Evolutionary conservation across 2,888 invertebrate genomes (phyloP).

Genomic region (Ptychoptera contaminata): DNA sequence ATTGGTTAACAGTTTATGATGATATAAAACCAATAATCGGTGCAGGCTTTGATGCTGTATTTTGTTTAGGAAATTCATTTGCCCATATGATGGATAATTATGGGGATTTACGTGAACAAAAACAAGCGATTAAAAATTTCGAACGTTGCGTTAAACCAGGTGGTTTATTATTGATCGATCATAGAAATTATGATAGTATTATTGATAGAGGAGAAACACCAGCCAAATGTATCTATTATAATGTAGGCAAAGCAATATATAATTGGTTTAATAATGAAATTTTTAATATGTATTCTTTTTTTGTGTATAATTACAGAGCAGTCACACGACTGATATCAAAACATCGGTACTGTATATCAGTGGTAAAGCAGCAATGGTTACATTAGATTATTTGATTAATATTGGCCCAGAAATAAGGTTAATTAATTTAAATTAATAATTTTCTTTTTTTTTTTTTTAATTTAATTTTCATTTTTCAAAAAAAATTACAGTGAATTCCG

Average conservation of each 20-base stretch:
- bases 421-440: not conserved
- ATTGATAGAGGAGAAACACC: constrained; percentile 62
- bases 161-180: constrained; percentile 71
- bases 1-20: constrained; percentile 67
- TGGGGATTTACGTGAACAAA: constrained; percentile 67
- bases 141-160: constrained; percentile 70
- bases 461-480: too few species aligned
- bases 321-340: constrained; percentile 66
- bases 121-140: constrained; percentile 63
- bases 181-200: constrained; percentile 76
- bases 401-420: constrained; percentile 28
- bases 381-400: constrained; percentile 67
- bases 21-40: constrained; percentile 47
- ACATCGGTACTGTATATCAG: constrained; percentile 69
- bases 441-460: not conserved
- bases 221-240: constrained; percentile 74
- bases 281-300: constrained; percentile 6
- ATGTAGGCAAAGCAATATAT: too few species aligned
- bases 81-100: constrained; percentile 70
- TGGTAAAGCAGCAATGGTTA: constrained; percentile 60
- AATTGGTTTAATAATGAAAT: constrained; percentile 3
- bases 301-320: constrained; percentile 40
- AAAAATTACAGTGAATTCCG: constrained; percentile 53
- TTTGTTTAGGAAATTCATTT: constrained; percentile 82
- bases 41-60: constrained; percentile 69